Percentiles rank a stretch among this genome's conserved stretches.
Conservation (phyloP, 2,113 vertebrate genomes). For the Pleuronectes platessa region DNA sequence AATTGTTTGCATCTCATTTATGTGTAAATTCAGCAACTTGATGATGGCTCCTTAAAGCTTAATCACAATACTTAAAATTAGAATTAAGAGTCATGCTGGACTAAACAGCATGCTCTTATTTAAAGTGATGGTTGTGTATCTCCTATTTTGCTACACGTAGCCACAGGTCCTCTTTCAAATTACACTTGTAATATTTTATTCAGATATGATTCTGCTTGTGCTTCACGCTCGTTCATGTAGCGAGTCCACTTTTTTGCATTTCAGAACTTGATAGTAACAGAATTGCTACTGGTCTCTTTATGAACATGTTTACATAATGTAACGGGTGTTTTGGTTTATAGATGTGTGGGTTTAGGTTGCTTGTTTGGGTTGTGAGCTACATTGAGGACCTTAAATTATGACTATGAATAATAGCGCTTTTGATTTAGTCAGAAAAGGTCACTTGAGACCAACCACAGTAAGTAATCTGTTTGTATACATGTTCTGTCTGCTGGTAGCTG, state of each 20-base stretch:
- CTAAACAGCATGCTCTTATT: constrained; percentile 35
- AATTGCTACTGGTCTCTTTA: constrained; percentile 2
- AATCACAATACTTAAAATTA: constrained; percentile 16
- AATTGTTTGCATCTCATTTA: constrained; percentile 17
- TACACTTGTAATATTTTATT: constrained; percentile 16
- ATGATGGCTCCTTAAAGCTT: constrained; percentile 23
- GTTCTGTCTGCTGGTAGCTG: constrained; percentile 12
- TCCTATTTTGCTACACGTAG: constrained; percentile 4
- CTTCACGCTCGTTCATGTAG: constrained; percentile 14
- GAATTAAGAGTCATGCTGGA: constrained; percentile 25
- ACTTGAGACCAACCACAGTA: constrained; percentile 8
- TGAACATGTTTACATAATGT: constrained; percentile 14
- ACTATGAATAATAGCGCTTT: background rate
- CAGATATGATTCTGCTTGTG: constrained; percentile 24
- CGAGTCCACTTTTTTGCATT: constrained; percentile 5
- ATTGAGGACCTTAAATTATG: background rate
- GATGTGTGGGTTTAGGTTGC: constrained; percentile 4
- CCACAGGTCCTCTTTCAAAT: constrained; percentile 5
- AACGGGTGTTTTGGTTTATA: background rate
- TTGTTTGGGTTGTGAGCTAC: constrained; percentile 11
- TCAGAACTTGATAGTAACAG: constrained; percentile 1
- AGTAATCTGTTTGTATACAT: constrained; percentile 4
- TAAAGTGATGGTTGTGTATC: constrained; percentile 29
- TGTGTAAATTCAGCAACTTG: constrained; percentile 19
- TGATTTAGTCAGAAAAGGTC: background rate